Percentiles rank a stretch among this genome's conserved stretches.
Evolutionary conservation across 2,888 invertebrate species (phyloP).

Genomic region (Rosalia funebris): DNA sequence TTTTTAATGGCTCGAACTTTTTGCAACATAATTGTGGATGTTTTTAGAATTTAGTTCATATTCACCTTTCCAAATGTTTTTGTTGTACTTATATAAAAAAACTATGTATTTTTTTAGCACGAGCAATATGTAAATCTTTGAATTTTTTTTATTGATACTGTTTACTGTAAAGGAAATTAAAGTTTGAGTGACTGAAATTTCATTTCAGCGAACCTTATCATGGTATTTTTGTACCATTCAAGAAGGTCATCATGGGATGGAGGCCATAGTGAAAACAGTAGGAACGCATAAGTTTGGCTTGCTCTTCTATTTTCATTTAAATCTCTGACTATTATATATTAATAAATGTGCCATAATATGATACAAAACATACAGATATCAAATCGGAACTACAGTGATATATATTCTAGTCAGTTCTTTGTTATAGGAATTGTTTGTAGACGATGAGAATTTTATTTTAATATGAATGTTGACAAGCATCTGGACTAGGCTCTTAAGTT

Average conservation of each 20-base stretch:
- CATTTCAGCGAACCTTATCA: conserved; percentile 71
- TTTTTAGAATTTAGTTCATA: too few relatives aligned
- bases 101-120: too few relatives aligned
- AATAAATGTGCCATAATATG: conserved; percentile 35
- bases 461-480: background rate
- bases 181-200: too few relatives aligned
- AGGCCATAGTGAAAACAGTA: conserved; percentile 54
- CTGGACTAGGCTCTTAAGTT: background rate
- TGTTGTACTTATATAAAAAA: too few relatives aligned
- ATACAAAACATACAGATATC: conserved; percentile 35
- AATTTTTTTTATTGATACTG: too few relatives aligned
- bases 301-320: too few relatives aligned
- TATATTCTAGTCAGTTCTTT: conserved; percentile 4
- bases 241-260: conserved; percentile 85
- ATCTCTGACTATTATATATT: background rate
- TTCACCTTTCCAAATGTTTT: too few relatives aligned
- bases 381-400: background rate
- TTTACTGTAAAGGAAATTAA: too few relatives aligned
- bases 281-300: too few relatives aligned
- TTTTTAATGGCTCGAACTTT: too few relatives aligned
- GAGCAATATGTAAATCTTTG: too few relatives aligned
- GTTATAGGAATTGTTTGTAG: background rate
- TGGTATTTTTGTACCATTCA: conserved; percentile 80
- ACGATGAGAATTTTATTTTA: background rate
- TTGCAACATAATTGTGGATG: too few relatives aligned